Base-by-base conservation (phyloP, 2,113 vertebrate genomes). In the Xenopus tropicalis region DNA sequence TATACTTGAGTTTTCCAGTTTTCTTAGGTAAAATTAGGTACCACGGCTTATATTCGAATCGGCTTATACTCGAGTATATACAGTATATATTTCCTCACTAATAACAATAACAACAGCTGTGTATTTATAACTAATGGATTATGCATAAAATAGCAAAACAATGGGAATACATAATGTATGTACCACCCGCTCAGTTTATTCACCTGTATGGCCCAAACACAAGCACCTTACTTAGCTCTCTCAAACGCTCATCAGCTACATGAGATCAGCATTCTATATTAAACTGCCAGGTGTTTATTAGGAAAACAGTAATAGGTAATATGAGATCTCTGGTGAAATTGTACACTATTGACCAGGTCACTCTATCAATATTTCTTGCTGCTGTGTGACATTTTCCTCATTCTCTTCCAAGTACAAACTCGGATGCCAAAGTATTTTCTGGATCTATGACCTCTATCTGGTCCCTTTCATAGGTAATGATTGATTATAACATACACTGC, bases 271-370 rank as follows among this genome's bases (percentile, higher is more conserved):
- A 52, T 20, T 42, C 57, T 52, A 69, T 68, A 75, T 75, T 68
- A 43, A 68, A 67, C 67, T 75, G 43, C 65, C 65, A 68, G 22
- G 65, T 52, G 66, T 62, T 61, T 75, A 67, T 74, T 51, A 75
- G 24, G 25, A 75, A 75, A 68, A 68, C 44, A 68, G 23, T 51
- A 61, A 62, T 65, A 69, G 61, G 65, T 75, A 69, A 75, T 61
- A 62, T 69, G 25, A 69, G 37, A 59, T 43, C 20, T 21, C 13
- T 22, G 17, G 43, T 37, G 72, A 68, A 75, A 75, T 24, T 21
- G 17, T 54, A 75, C 62, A 24, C 56, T n/a, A 29, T 17, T 75
- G 57, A 62, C 57, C 72, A 23, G 72, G 72, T 62, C 65, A 68
- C 11, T 68, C 72, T 68, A 61, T 68, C 65, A 52, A 62, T 75